These are phyloP conservation scores for Calcarius lapponicus DNA, from an alignment of 2,797 vertebrate genomes.

Conservation along the genomic window DNA sequence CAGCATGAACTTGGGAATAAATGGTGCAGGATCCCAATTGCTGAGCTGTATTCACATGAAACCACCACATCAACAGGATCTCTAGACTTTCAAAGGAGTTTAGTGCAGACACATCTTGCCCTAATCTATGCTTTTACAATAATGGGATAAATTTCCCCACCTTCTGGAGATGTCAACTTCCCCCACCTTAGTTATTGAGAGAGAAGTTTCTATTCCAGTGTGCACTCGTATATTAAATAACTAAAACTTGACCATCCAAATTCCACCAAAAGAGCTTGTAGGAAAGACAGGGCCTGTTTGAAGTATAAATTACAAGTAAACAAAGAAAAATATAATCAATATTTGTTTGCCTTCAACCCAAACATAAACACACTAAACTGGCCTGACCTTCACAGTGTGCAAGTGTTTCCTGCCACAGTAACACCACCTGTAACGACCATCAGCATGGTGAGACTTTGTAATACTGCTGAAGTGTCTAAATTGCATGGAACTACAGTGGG, in stretches of 20 bases:
- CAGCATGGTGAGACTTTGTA: background rate
- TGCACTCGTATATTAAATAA: background rate
- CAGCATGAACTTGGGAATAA: background rate
- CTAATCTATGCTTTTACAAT: background rate
- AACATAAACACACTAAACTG: background rate
- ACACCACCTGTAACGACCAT: background rate
- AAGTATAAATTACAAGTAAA: background rate
- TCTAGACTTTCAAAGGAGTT: background rate
- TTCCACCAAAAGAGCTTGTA: background rate
- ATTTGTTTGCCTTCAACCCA: background rate
- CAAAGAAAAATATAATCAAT: background rate
- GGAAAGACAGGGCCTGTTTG: background rate
- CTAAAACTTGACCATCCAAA: background rate
- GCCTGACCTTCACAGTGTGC: rapidly evolving
- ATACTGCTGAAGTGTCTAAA: background rate
- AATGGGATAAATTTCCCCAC: background rate
- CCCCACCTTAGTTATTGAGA: background rate
- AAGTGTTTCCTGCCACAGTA: background rate
- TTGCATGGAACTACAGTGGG: background rate
- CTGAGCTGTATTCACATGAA: background rate
- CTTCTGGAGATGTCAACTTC: background rate
- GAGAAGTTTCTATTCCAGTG: background rate
- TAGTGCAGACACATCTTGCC: background rate
- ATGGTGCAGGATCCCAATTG: background rate
- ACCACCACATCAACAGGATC: background rate